phyloP scores from a whole-genome alignment of 2,888 invertebrate species.

The Nebria salina region DNA sequence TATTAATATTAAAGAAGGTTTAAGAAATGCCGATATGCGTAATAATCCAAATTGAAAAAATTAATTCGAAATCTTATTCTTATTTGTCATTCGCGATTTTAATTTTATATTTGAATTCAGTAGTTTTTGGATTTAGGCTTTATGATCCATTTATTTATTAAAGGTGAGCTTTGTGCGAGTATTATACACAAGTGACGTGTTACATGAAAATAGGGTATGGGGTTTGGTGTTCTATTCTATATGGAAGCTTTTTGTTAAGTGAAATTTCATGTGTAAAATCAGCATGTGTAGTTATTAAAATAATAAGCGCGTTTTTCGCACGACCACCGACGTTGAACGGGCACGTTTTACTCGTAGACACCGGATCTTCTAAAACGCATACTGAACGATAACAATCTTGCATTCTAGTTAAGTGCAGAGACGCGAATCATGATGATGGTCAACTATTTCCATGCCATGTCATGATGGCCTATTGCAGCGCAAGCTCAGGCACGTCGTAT shows the following conservation, averaged over 20 bases:
- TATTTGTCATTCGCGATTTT: too few species aligned
- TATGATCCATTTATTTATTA: too few species aligned
- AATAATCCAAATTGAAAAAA: too few species aligned
- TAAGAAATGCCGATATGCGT: too few species aligned
- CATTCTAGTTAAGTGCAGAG: not conserved
- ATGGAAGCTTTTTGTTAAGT: not conserved
- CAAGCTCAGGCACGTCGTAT: not conserved
- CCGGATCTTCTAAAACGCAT: not conserved
- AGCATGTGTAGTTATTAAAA: slow-evolving; percentile 31
- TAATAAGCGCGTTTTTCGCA: slow-evolving; percentile 40
- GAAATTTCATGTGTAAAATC: slow-evolving; percentile 27
- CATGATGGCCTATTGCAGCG: not conserved
- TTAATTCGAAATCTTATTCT: too few species aligned
- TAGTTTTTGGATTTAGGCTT: too few species aligned
- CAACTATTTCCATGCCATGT: not conserved
- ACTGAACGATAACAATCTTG: not conserved
- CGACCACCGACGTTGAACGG: slow-evolving; percentile 36
- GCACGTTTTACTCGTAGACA: not conserved
- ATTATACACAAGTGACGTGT: too few species aligned
- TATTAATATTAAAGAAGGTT: too few species aligned
- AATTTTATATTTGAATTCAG: too few species aligned
- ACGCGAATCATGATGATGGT: slow-evolving; percentile 1
- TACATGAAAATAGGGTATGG: too few species aligned
- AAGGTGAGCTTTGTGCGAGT: too few species aligned
- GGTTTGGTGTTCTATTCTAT: too few species aligned